phyloP scores from a whole-genome alignment of 2,888 invertebrate species.

The Parnassius mnemosyne region DNA sequence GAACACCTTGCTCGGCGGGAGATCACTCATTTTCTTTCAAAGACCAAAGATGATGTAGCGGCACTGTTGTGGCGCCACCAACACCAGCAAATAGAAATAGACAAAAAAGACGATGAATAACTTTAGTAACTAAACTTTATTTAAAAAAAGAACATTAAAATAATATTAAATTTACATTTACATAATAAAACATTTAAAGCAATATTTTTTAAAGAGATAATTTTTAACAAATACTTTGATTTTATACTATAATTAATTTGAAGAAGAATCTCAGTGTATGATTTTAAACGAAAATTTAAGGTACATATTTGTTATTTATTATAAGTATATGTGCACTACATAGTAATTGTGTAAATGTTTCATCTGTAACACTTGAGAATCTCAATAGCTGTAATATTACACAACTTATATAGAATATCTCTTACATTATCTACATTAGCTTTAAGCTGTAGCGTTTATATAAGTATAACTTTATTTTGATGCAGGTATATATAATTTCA shows the following conservation, averaged over 20 bases:
- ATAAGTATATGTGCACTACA: too few relatives aligned
- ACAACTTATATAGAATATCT: conserved; percentile 13
- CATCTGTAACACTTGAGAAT: neutral
- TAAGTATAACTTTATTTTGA: conserved; percentile 11
- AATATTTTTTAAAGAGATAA: neutral
- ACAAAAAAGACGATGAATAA: neutral
- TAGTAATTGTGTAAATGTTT: too few relatives aligned
- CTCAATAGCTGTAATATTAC: conserved; percentile 8
- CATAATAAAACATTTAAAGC: conserved; percentile 6
- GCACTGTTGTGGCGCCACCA: too few relatives aligned
- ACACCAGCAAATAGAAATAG: too few relatives aligned
- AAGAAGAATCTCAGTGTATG: neutral
- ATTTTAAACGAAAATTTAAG: too few relatives aligned
- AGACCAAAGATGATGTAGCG: too few relatives aligned
- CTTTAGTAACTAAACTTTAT: conserved; percentile 5
- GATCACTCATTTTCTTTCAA: too few relatives aligned
- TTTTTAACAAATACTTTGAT: too few relatives aligned
- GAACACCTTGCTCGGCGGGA: too few relatives aligned
- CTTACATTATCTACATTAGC: conserved; percentile 17
- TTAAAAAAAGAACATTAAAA: neutral
- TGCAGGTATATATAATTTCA: conserved; percentile 4
- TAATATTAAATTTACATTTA: conserved; percentile 1
- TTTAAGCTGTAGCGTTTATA: conserved; percentile 17
- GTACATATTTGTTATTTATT: too few relatives aligned
- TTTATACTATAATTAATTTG: neutral